Evolutionary conservation across 2,888 invertebrate species (phyloP).

Genomic region (Acrobasis repandana): DNA sequence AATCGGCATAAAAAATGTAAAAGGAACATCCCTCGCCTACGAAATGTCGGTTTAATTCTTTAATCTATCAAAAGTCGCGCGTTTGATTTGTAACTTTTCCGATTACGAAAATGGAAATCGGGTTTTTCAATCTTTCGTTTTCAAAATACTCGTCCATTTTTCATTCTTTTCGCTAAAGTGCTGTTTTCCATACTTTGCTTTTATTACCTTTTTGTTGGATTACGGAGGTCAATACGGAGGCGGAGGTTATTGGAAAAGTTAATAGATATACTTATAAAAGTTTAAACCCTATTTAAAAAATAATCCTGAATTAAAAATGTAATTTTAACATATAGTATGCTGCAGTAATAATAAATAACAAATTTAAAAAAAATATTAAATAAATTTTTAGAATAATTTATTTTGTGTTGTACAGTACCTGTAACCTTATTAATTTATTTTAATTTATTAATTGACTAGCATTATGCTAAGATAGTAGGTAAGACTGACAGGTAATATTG

Average conservation of each 20-base stretch:
- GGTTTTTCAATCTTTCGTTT: constrained; percentile 12
- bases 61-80: constrained; percentile 21
- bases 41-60: constrained; percentile 5
- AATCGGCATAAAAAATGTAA: constrained; percentile 5
- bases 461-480: too few relatives aligned
- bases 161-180: background rate
- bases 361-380: too few relatives aligned
- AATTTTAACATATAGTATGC: too few relatives aligned
- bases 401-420: too few relatives aligned
- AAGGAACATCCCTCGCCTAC: background rate
- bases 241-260: background rate
- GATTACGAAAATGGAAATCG: constrained; percentile 24
- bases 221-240: background rate
- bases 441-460: too few relatives aligned
- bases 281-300: too few relatives aligned
- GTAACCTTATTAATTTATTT: too few relatives aligned
- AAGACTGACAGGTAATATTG: too few relatives aligned
- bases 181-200: background rate
- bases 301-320: too few relatives aligned
- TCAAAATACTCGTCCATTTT: background rate
- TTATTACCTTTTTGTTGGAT: background rate
- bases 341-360: too few relatives aligned
- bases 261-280: too few relatives aligned
- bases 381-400: too few relatives aligned
- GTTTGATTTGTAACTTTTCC: constrained; percentile 22